A percentile compares a stretch with the other conserved stretches of the same genome.
Evolutionary conservation across 2,113 vertebrate species (phyloP).

Genomic region (Camelus dromedarius): DNA sequence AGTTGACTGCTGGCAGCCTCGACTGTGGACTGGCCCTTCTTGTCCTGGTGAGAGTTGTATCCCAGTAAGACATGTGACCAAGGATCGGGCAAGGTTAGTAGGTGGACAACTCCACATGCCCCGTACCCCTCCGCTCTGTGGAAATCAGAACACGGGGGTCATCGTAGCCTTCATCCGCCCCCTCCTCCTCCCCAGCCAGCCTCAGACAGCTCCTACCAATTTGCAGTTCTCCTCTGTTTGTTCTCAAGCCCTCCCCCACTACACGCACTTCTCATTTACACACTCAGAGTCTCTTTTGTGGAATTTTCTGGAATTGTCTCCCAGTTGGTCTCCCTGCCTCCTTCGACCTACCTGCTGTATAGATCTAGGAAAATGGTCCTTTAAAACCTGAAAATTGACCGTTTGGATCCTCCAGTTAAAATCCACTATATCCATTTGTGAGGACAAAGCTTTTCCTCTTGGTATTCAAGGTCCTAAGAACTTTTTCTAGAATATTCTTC

Average conservation of each 20-base stretch:
- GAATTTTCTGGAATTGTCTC: background rate
- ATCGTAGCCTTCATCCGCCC: accelerated
- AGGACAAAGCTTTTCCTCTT: background rate
- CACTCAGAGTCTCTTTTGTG: background rate
- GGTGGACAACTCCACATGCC: background rate
- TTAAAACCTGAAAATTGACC: background rate
- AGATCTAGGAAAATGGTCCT: background rate
- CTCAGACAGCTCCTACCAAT: accelerated
- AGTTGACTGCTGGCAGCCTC: background rate
- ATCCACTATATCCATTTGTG: background rate
- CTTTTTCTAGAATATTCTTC: background rate
- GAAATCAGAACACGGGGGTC: too few relatives aligned
- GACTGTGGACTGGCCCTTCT: background rate
- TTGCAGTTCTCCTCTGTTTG: background rate
- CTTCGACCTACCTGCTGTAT: background rate
- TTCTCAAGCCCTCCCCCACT: accelerated
- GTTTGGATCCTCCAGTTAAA: background rate
- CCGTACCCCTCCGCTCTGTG: background rate
- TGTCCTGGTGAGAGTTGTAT: background rate
- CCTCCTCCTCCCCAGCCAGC: background rate
- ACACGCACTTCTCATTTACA: background rate
- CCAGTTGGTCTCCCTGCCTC: background rate
- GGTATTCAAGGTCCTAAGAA: background rate
- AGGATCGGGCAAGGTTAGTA: background rate
- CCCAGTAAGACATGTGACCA: background rate